These are phyloP conservation scores for Xanthia icteritia DNA, from an alignment of 2,888 invertebrate species.

Conservation along the genomic window DNA sequence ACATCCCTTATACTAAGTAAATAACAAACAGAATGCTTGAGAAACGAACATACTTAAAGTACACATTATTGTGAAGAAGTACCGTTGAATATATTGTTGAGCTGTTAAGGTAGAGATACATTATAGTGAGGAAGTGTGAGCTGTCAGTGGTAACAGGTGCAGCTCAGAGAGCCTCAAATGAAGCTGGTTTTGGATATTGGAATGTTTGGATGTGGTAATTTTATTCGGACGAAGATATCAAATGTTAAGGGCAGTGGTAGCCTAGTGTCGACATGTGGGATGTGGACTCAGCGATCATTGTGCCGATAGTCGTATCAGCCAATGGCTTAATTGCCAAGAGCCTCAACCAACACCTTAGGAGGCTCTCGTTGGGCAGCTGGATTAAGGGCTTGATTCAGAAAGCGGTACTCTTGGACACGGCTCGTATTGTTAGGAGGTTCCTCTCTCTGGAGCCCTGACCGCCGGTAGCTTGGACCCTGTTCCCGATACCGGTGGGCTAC, in stretches of 20 bases:
- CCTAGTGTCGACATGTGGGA: too few relatives aligned
- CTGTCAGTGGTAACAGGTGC: constrained; percentile 50
- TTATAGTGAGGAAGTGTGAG: constrained; percentile 47
- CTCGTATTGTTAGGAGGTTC: too few relatives aligned
- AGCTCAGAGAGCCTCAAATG: constrained; percentile 44
- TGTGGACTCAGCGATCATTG: too few relatives aligned
- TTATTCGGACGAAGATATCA: not conserved
- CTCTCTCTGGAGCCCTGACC: too few relatives aligned
- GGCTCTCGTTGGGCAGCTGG: too few relatives aligned
- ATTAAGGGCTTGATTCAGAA: too few relatives aligned
- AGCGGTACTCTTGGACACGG: too few relatives aligned
- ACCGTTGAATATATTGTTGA: constrained; percentile 42
- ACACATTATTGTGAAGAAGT: constrained; percentile 34
- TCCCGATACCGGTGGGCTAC: too few relatives aligned
- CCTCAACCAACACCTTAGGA: too few relatives aligned
- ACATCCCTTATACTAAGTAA: constrained; percentile 17
- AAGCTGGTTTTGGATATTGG: constrained; percentile 12
- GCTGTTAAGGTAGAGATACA: constrained; percentile 30
- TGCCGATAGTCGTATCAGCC: too few relatives aligned
- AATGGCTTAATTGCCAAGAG: too few relatives aligned
- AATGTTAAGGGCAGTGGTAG: not conserved
- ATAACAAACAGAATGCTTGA: constrained; percentile 22
- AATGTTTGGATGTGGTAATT: constrained; percentile 41
- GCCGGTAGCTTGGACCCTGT: too few relatives aligned
- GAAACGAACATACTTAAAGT: constrained; percentile 7